Evolutionary conservation across 1,140 invertebrate species (phyloP), one percentile per base, ranked within the genome.

Genomic region (Solenopsis fugax): DNA sequence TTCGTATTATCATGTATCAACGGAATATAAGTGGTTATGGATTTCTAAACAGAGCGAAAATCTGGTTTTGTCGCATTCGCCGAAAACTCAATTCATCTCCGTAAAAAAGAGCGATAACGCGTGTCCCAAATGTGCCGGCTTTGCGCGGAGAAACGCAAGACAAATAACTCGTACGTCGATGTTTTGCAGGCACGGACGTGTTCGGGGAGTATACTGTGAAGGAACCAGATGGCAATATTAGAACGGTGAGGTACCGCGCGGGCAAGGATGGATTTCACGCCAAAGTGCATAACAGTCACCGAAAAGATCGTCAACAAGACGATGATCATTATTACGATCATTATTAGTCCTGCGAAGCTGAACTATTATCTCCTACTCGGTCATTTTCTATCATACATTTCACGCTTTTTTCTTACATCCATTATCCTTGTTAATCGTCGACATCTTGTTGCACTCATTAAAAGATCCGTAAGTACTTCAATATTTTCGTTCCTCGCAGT

Each of bases 151-250:
- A 6, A 37, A 50, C 37, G 34, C 18, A n/a, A 50, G 76, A 76
- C 65, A 71, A 50, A 72, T 65, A 84, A 65, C 45, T 89, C 88
- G 87, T 86, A 75, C 88, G 86, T 75, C 86, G 80, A 69, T 73
- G 64, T 64, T 87, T 88, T 89, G 50, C 91, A 95, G 94, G 93
- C 24, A 89, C 94, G 75, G 91, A 93, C 34, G 93, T 95, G 45
- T 90, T 92, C 62, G 97, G 97, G 90, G 97, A 97, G 93, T 98
- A 98, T 94, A 97, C 97, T 16, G 94, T 98, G 87, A 97, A 97
- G 91, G 94, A 95, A 78, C 94, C 94, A 12, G 93, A 92, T 21
- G 94, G 94, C 41, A 94, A 94, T 75, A 88, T 95, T 73, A 92
- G 94, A 88, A 95, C 93, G 34, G 94, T 95, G 41, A 94, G 93